These are phyloP conservation scores for Eugnorisma glareosa DNA, from an alignment of 2,888 invertebrate genomes.

Conservation along the genomic window DNA sequence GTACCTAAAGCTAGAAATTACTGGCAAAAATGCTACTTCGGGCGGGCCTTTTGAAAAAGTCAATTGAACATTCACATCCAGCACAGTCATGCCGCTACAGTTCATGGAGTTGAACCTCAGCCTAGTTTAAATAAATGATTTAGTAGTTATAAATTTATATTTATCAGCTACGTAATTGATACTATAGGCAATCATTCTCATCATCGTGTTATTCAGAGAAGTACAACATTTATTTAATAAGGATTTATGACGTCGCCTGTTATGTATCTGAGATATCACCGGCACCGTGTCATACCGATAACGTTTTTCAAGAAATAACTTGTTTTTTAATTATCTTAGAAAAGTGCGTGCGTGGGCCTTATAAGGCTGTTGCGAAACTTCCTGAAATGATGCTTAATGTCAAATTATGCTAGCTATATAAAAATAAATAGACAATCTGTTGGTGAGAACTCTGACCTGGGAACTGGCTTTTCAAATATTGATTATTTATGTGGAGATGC, in stretches of 20 bases:
- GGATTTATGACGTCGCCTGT: constrained; percentile 19
- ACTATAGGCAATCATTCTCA: background rate
- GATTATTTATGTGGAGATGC: background rate
- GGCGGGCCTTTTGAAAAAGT: too few species aligned
- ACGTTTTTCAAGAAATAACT: background rate
- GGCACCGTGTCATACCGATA: background rate
- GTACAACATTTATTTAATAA: background rate
- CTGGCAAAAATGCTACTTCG: background rate
- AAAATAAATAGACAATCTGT: background rate
- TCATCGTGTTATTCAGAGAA: constrained; percentile 10
- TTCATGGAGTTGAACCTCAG: background rate
- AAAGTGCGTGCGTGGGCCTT: background rate
- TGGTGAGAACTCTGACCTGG: background rate
- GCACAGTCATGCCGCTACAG: too few species aligned
- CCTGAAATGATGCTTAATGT: background rate
- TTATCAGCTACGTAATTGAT: background rate
- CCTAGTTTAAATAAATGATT: background rate
- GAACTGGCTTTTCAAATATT: background rate
- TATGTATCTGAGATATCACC: background rate
- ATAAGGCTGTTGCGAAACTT: background rate
- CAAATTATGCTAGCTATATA: background rate
- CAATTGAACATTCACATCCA: too few species aligned
- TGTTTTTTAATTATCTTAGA: background rate
- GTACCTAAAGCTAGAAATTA: background rate
- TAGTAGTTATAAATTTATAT: background rate